phyloP scores from a whole-genome alignment of 2,888 invertebrate genomes.

The Chymomyza amoena region DNA sequence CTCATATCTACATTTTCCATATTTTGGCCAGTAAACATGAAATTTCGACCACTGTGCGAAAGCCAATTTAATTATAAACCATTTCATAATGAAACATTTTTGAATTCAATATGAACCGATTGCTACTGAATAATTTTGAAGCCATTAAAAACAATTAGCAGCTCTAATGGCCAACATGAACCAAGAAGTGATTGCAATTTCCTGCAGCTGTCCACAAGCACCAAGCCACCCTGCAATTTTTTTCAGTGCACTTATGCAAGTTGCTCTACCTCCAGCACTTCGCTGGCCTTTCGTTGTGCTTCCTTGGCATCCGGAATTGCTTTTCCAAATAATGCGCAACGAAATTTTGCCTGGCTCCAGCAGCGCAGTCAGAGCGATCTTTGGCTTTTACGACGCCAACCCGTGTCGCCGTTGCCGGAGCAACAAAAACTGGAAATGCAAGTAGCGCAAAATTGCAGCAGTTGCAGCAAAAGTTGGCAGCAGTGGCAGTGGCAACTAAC shows the following conservation, averaged over 20 bases:
- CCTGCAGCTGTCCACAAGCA: too few species aligned
- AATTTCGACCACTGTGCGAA: too few species aligned
- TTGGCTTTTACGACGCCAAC: conserved; percentile 57
- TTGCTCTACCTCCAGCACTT: conserved; percentile 1
- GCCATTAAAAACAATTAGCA: too few species aligned
- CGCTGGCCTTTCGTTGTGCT: conserved; percentile 45
- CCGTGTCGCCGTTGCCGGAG: conserved; percentile 14
- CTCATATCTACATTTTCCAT: too few species aligned
- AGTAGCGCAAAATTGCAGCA: conserved; percentile 64
- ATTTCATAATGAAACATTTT: too few species aligned
- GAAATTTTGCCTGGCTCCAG: conserved; percentile 62
- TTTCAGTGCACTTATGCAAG: neutral
- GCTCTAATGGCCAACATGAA: too few species aligned
- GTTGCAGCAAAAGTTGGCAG: conserved; percentile 24
- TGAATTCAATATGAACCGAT: too few species aligned
- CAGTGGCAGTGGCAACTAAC: conserved; percentile 3
- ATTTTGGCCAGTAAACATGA: too few species aligned
- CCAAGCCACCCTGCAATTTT: neutral
- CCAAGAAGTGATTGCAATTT: neutral
- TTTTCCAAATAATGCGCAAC: conserved; percentile 63
- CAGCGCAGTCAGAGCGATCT: conserved; percentile 65
- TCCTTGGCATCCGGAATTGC: conserved; percentile 57
- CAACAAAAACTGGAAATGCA: conserved; percentile 68
- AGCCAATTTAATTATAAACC: too few species aligned
- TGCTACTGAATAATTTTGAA: too few species aligned